These are phyloP conservation scores for Deroplatys truncata DNA, from an alignment of 2,888 invertebrate genomes.

Conservation along the genomic window DNA sequence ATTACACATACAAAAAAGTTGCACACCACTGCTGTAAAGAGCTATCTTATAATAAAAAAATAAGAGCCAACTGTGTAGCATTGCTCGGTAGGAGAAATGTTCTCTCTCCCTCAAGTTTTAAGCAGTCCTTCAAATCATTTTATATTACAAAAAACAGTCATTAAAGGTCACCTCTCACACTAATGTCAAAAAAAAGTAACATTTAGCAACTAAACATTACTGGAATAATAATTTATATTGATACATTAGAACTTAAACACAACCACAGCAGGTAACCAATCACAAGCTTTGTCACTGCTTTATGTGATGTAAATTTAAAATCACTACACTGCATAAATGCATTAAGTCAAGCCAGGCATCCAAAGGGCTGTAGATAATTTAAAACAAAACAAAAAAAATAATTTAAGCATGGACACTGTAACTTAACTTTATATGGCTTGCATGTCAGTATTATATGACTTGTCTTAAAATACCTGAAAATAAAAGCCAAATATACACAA, in stretches of 20 bases:
- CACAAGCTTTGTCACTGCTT: slow-evolving; percentile 22
- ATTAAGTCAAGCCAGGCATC: not conserved
- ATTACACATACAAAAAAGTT: no score
- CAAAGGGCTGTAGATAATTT: not conserved
- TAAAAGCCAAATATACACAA: not conserved
- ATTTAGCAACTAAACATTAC: not conserved
- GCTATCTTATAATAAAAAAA: no score
- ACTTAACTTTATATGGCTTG: not conserved
- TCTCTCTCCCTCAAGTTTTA: no score
- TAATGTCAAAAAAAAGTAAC: no score
- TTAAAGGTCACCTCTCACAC: no score
- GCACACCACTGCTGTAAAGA: no score
- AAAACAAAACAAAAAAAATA: not conserved
- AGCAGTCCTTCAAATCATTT: no score
- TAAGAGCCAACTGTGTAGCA: no score
- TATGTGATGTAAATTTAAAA: not conserved
- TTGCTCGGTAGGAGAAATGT: no score
- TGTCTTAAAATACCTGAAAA: not conserved
- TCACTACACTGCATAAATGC: not conserved
- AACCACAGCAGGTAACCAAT: slow-evolving; percentile 22
- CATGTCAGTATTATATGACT: not conserved
- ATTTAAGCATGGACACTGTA: not conserved
- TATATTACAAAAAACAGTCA: no score
- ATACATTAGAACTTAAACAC: not conserved
- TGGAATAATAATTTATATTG: not conserved